Base-by-base conservation (phyloP, 2,797 vertebrate genomes). In the Manis javanica region DNA sequence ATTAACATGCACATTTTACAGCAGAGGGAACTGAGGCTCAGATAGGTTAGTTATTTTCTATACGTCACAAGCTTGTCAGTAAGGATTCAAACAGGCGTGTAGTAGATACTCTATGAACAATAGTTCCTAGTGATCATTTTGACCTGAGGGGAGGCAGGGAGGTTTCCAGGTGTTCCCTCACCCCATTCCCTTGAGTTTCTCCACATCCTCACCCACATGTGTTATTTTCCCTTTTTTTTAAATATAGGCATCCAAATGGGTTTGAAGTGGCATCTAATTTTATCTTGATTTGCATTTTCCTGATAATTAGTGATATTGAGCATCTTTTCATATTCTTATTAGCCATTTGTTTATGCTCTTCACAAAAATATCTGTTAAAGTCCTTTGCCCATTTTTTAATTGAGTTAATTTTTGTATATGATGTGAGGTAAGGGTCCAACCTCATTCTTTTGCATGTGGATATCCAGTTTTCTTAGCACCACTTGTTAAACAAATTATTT, bases 61-160 rank as follows among this genome's bases (percentile, higher is more conserved):
- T 3, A 29, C n/a, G 31, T 24, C 64, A 1, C 37, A 68, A 29
- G 9, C 37, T 81, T 12, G 7, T 79, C 71, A 23, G 0, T 42
- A 51, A 39, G 57, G 12, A n/a, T 24, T 51, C 63, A 9, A 29
- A 46, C 0, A 4, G 49, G 42, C 51, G 23, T 7, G 16, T 9
- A 19, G 24, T 3, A 23, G 7, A 2, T 15, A 2, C 1, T 5
- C 51, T 4, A 0, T 9, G 84, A 81, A 51, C 2, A 1, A 68
- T 3, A 24, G 74, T 21, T 68, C 34, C 59, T 31, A 19, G 19
- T 51, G 59, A 66, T 69, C 18, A 77, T 46, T 55, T 29, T 61
- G 59, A 12, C 69, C 11, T 37, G 1, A 26, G 18, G 68, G 49
- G n/a, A 31, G 26, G 49, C 37, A 85, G 81, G 34, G 59, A 78